Evolutionary conservation across 2,113 vertebrate species (phyloP).

Genomic region (Promerops cafer): DNA sequence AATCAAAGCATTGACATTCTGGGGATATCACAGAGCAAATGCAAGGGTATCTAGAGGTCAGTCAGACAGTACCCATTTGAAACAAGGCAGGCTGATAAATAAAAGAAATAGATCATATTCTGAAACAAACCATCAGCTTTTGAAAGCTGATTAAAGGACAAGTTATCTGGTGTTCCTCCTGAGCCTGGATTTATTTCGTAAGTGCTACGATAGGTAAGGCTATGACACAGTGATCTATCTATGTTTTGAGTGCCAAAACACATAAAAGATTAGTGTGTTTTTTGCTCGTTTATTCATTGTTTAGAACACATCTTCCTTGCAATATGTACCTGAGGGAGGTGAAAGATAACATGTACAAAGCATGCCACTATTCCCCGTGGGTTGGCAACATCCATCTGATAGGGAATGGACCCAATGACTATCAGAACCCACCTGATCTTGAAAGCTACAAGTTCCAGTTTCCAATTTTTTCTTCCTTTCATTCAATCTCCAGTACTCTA

Average conservation of each 20-base stretch:
- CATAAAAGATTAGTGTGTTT: not conserved
- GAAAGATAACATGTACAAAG: not conserved
- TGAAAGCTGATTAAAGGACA: not conserved
- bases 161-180: not conserved
- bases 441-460: not conserved
- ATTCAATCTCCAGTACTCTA: not conserved
- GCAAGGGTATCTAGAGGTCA: constrained; percentile 53
- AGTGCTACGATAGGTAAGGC: not conserved
- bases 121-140: not conserved
- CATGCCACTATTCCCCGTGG: not conserved
- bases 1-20: constrained; percentile 14
- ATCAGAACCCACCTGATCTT: not conserved
- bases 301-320: not conserved
- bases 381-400: not conserved
- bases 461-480: not conserved
- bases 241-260: not conserved
- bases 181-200: not conserved
- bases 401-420: not conserved
- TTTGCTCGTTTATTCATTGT: not conserved
- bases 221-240: not conserved
- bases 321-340: not conserved
- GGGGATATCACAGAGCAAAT: not conserved
- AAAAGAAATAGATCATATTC: not conserved
- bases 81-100: not conserved
- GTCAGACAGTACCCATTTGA: not conserved